Percentiles rank a stretch among this genome's conserved stretches.
phyloP scores from a whole-genome alignment of 1,140 invertebrate species.

The Oryctes rhinoceros region DNA sequence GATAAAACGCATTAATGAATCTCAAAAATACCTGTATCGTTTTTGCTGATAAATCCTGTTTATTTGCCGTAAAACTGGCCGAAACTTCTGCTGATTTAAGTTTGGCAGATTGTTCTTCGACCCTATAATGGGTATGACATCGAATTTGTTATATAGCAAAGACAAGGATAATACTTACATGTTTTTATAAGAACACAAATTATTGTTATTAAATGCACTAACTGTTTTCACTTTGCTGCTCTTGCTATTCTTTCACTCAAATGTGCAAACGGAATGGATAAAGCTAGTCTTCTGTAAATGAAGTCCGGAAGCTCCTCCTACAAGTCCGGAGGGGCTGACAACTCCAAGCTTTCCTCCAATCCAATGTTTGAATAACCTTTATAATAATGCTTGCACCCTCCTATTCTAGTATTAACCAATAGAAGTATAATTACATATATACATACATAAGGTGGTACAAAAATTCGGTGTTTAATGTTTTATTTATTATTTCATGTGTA shows the following conservation, averaged over 20 bases:
- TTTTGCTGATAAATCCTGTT: slow-evolving; percentile 30
- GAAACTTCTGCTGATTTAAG: slow-evolving; percentile 26
- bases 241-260: slow-evolving; percentile 21
- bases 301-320: slow-evolving; percentile 1
- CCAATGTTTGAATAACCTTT: slow-evolving; percentile 18
- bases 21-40: slow-evolving; percentile 18
- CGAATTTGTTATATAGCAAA: background rate
- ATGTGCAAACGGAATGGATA: slow-evolving; percentile 31
- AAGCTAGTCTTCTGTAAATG: slow-evolving; percentile 24
- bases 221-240: background rate
- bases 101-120: slow-evolving; percentile 34
- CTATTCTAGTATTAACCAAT: slow-evolving; percentile 28
- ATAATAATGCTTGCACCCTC: slow-evolving; percentile 16
- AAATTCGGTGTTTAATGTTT: background rate
- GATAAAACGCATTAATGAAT: background rate
- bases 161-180: slow-evolving; percentile 14
- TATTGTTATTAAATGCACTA: background rate
- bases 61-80: slow-evolving; percentile 19
- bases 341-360: slow-evolving; percentile 8
- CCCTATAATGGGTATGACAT: background rate
- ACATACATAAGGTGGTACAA: background rate
- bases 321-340: slow-evolving; percentile 3
- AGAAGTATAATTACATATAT: slow-evolving; percentile 30
- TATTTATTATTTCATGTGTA: background rate
- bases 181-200: background rate